Conservation (phyloP, 2,888 invertebrate genomes). For the Pachycephus smyrnensis region DNA sequence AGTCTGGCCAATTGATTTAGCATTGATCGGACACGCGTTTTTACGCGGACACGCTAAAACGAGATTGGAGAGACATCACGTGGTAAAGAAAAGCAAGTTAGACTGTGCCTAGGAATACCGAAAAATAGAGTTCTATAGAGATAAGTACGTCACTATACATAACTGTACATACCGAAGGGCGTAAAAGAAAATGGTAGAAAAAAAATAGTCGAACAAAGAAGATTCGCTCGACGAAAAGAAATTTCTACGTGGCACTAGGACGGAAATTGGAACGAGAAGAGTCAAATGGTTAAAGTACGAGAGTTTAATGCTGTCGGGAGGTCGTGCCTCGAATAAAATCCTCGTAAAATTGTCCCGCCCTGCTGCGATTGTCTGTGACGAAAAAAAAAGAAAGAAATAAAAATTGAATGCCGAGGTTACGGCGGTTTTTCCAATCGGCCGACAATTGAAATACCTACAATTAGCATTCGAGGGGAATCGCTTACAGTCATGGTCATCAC, state of each 20-base stretch:
- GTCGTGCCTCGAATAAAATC: not conserved
- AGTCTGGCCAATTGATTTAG: constrained; percentile 19
- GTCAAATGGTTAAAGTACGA: not conserved
- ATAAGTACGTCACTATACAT: not conserved
- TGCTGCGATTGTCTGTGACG: not conserved
- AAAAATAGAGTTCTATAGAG: not conserved
- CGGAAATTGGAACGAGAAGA: not conserved
- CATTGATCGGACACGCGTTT: constrained; percentile 20
- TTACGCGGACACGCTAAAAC: constrained; percentile 1
- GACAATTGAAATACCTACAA: not conserved
- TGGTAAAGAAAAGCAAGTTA: not conserved
- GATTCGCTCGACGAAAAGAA: not conserved
- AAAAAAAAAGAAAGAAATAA: not conserved
- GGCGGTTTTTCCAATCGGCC: not conserved
- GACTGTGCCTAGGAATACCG: not conserved
- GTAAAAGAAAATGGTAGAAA: not conserved
- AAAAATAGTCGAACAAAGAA: not conserved
- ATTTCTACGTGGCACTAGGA: not conserved
- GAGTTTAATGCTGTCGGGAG: not conserved
- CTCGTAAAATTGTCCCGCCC: not conserved
- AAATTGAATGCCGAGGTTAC: not conserved
- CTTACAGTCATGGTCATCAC: not conserved
- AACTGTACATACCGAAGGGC: not conserved
- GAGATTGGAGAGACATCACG: not conserved
- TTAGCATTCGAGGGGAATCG: not conserved